These are phyloP conservation scores for Polyploca ridens DNA, from an alignment of 2,888 invertebrate species.

Conservation along the genomic window DNA sequence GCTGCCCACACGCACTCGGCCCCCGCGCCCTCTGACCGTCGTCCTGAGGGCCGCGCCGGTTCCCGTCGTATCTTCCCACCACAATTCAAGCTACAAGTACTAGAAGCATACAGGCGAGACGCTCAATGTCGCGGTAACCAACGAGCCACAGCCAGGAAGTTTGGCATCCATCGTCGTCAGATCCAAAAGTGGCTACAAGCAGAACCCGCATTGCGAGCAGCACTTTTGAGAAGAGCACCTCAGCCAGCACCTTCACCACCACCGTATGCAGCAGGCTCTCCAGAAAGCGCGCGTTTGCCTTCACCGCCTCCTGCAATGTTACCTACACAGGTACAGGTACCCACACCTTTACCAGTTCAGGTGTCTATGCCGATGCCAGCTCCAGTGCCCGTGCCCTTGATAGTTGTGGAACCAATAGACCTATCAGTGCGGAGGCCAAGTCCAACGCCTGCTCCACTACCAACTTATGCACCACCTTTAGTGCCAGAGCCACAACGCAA, in stretches of 20 bases:
- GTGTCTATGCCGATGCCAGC: constrained; percentile 45
- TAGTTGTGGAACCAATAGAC: constrained; percentile 66
- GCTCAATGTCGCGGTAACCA: constrained; percentile 95
- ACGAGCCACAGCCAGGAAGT: constrained; percentile 94
- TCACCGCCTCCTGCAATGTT: constrained; percentile 69
- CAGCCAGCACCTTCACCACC: constrained; percentile 80
- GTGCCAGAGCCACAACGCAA: constrained; percentile 75
- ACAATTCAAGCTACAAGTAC: constrained; percentile 94
- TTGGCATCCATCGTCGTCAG: constrained; percentile 94
- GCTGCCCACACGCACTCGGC: constrained; percentile 78
- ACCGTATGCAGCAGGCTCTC: constrained; percentile 73
- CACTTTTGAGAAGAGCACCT: constrained; percentile 83
- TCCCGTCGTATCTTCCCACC: constrained; percentile 95
- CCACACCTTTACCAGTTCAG: constrained; percentile 40
- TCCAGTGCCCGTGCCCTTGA: constrained; percentile 53
- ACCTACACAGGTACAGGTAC: constrained; percentile 51
- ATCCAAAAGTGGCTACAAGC: constrained; percentile 97
- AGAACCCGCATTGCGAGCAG: constrained; percentile 90
- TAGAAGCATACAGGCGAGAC: constrained; percentile 94
- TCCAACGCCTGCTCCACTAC: constrained; percentile 63
- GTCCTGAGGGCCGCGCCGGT: constrained; percentile 87
- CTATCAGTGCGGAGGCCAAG: constrained; percentile 66
- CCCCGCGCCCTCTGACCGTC: constrained; percentile 78
- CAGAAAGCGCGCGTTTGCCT: constrained; percentile 75
- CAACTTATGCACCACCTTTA: constrained; percentile 51